Evolutionary conservation across 64 coral and sea anemone genomes (phyloP).

Genomic region (Montipora capricornis): DNA sequence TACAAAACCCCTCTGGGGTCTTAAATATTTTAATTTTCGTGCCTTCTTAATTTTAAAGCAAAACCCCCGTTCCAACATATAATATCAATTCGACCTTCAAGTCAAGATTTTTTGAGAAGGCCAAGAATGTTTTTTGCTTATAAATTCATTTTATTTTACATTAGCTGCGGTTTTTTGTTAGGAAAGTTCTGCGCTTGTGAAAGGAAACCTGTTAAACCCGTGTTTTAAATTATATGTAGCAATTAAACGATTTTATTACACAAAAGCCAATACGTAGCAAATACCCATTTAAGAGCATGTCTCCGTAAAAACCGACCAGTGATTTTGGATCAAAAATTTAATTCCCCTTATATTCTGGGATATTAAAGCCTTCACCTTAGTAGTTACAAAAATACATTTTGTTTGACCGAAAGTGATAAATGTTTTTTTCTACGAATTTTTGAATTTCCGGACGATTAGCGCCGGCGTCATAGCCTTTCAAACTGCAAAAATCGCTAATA

Average conservation of each 20-base stretch:
- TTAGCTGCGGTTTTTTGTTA: too few relatives aligned
- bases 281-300: background rate
- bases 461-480: background rate
- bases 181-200: background rate
- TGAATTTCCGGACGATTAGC: background rate
- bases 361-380: background rate
- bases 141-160: background rate
- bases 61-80: constrained; percentile 8
- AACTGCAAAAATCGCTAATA: background rate
- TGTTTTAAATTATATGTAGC: too few relatives aligned
- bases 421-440: background rate
- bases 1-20: background rate
- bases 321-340: background rate
- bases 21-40: constrained; percentile 9
- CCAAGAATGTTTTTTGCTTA: background rate
- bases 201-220: too few relatives aligned
- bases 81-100: background rate
- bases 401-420: background rate
- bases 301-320: background rate
- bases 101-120: constrained; percentile 28
- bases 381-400: background rate
- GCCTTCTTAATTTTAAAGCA: background rate
- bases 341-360: background rate
- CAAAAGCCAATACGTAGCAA: background rate
- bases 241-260: too few relatives aligned